Percentiles rank a stretch among this genome's conserved stretches.
These are phyloP conservation scores for Polyommatus icarus DNA, from an alignment of 2,888 invertebrate genomes.

Conservation along the genomic window DNA sequence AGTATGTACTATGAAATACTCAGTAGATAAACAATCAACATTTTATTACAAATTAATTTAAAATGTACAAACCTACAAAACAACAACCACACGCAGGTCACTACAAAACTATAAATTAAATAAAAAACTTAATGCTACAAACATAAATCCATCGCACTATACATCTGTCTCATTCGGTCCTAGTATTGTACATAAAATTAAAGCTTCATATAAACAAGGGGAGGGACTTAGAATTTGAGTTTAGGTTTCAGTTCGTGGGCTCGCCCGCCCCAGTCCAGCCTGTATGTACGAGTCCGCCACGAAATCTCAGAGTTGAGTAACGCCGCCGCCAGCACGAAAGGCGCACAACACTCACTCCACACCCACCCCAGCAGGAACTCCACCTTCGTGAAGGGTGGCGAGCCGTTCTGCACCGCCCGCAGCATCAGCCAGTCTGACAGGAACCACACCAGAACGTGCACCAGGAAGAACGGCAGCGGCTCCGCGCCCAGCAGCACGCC, in stretches of 20 bases:
- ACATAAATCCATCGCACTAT: conserved; percentile 30
- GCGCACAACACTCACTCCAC: conserved; percentile 94
- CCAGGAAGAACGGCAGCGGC: conserved; percentile 93
- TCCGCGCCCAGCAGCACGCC: conserved; percentile 91
- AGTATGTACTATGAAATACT: conserved; percentile 13
- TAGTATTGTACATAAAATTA: conserved; percentile 62
- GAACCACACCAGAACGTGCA: conserved; percentile 97
- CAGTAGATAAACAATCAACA: conserved; percentile 45
- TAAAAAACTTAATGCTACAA: conserved; percentile 62
- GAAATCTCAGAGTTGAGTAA: conserved; percentile 92
- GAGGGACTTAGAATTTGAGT: conserved; percentile 80
- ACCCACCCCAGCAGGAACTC: conserved; percentile 97
- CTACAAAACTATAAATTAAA: conserved; percentile 59
- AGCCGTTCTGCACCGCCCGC: conserved; percentile 93
- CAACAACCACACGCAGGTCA: conserved; percentile 53
- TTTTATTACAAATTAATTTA: conserved; percentile 36
- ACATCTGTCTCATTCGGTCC: conserved; percentile 39
- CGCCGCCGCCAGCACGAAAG: conserved; percentile 93
- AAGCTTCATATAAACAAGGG: conserved; percentile 62
- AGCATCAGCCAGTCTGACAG: conserved; percentile 96
- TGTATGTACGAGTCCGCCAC: conserved; percentile 96
- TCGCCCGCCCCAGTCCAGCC: conserved; percentile 96
- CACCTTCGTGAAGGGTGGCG: conserved; percentile 95
- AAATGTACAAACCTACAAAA: conserved; percentile 62
- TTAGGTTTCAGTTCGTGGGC: conserved; percentile 93